Evolutionary conservation across 2,888 invertebrate genomes (phyloP).

Genomic region (Ichneumoninae sp.): DNA sequence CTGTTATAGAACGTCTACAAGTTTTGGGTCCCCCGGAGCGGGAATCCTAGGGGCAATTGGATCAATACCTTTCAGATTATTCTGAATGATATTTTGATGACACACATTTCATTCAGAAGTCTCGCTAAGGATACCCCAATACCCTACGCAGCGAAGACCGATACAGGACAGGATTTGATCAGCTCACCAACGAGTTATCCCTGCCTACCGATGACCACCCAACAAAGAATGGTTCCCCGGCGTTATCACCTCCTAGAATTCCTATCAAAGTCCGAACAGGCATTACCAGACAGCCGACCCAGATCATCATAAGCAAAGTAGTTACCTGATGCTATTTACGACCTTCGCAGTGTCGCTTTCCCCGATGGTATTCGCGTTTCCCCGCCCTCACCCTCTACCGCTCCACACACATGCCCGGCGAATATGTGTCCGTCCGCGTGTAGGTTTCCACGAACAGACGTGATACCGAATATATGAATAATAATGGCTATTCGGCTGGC

Average conservation of each 20-base stretch:
- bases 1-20: too few species aligned
- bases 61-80: too few species aligned
- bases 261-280: not conserved
- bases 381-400: not conserved
- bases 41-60: too few species aligned
- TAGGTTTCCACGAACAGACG: conserved; percentile 81
- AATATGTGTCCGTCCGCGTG: conserved; percentile 55
- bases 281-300: not conserved
- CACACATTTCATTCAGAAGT: too few species aligned
- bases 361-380: conserved; percentile 25
- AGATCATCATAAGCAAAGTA: conserved; percentile 33
- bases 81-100: too few species aligned
- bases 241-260: not conserved
- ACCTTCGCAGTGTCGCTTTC: conserved; percentile 37
- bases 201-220: too few species aligned
- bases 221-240: not conserved
- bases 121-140: too few species aligned
- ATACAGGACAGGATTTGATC: not conserved
- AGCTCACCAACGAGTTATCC: not conserved
- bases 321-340: conserved; percentile 48
- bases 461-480: conserved; percentile 84
- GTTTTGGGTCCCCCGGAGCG: too few species aligned
- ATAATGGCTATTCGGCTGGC: conserved; percentile 77
- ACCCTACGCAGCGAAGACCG: too few species aligned
- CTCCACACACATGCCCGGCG: conserved; percentile 15